Conservation (phyloP, 1,140 invertebrate genomes). For the Steinernema feltiae region DNA sequence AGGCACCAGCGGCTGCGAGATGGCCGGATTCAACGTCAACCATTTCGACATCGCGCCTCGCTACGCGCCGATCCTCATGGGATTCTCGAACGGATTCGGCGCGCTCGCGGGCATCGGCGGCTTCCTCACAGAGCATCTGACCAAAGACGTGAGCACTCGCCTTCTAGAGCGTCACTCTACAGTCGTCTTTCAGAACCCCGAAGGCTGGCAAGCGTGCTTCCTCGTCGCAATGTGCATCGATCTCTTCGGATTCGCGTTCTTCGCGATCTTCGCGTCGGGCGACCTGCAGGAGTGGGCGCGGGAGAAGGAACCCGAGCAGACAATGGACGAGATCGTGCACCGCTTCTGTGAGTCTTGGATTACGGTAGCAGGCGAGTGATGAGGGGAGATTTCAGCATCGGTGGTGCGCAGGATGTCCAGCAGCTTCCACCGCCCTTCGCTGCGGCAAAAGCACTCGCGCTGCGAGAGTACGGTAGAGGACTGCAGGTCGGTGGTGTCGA, state of each 20-base stretch:
- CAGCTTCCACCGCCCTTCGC: neutral
- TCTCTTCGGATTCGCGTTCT: slow-evolving; percentile 56
- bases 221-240: slow-evolving; percentile 58
- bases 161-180: neutral
- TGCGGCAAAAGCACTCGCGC: neutral
- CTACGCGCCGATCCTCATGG: slow-evolving; percentile 96
- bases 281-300: slow-evolving; percentile 41
- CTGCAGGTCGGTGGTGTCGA: neutral
- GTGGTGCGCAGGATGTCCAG: neutral
- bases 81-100: slow-evolving; percentile 92
- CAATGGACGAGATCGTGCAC: slow-evolving; percentile 29
- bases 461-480: neutral
- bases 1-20: slow-evolving; percentile 78
- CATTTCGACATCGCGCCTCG: slow-evolving; percentile 94
- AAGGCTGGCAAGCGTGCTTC: slow-evolving; percentile 47
- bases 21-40: slow-evolving; percentile 93
- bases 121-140: slow-evolving; percentile 79
- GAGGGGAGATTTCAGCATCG: neutral
- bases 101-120: slow-evolving; percentile 88
- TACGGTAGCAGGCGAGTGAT: no score
- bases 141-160: slow-evolving; percentile 65
- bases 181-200: slow-evolving; percentile 25
- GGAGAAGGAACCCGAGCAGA: slow-evolving; percentile 32
- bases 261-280: slow-evolving; percentile 56
- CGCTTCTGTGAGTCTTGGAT: slow-evolving; percentile 35